phyloP scores from a whole-genome alignment of 2,888 invertebrate genomes.

The Cloeon dipterum region DNA sequence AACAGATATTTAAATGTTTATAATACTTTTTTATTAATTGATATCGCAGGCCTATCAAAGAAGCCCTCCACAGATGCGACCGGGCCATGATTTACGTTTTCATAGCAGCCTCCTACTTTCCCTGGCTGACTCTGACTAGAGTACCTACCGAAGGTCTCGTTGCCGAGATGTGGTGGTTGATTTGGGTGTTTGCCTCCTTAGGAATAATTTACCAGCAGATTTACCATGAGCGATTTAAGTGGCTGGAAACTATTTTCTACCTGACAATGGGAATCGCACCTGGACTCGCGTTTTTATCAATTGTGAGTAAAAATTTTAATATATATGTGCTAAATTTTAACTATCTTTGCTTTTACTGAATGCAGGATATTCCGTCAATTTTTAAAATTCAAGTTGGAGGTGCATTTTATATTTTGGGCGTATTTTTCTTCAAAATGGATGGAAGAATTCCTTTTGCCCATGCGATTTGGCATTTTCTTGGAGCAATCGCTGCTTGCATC shows the following conservation, averaged over 20 bases:
- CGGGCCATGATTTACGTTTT: constrained; percentile 94
- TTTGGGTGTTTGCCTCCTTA: constrained; percentile 73
- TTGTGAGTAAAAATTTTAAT: constrained; percentile 38
- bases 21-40: background rate
- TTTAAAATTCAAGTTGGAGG: constrained; percentile 71
- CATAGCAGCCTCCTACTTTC: constrained; percentile 93
- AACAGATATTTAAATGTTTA: constrained; percentile 10
- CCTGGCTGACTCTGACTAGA: constrained; percentile 67
- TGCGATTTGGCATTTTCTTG: constrained; percentile 94
- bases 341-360: background rate
- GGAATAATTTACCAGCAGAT: constrained; percentile 92
- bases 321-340: background rate
- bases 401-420: constrained; percentile 62
- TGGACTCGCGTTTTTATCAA: constrained; percentile 50
- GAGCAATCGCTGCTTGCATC: constrained; percentile 62
- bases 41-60: constrained; percentile 44
- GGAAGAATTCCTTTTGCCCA: constrained; percentile 89
- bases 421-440: constrained; percentile 88
- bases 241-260: constrained; percentile 75
- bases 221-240: constrained; percentile 87
- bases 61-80: constrained; percentile 81
- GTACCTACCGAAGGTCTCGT: constrained; percentile 38
- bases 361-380: constrained; percentile 18
- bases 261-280: constrained; percentile 75
- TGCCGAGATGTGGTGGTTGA: constrained; percentile 46